phyloP scores from a whole-genome alignment of 1,140 invertebrate genomes.

The Pomacea maculata region DNA sequence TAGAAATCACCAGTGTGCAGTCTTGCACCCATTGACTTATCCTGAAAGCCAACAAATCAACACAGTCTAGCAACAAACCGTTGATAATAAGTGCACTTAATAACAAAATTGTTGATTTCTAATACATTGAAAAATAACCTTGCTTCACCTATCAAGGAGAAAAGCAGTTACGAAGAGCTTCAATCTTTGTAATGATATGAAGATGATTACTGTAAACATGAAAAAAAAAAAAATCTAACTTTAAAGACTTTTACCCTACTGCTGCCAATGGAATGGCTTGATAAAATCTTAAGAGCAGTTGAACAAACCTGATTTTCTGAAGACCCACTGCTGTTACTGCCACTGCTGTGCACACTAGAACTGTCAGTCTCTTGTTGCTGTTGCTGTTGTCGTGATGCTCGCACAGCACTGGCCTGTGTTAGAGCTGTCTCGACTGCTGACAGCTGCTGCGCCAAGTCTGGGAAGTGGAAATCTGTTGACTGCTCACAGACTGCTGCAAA shows the following conservation, averaged over 20 bases:
- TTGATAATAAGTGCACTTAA: no score
- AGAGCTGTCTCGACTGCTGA: constrained; percentile 68
- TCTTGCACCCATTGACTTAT: constrained; percentile 38
- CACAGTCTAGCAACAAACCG: no score
- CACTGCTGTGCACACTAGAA: constrained; percentile 57
- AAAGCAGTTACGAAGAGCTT: no score
- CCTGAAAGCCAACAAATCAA: constrained; percentile 30
- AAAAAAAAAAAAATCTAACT: not conserved
- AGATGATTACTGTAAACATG: no score
- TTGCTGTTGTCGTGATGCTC: constrained; percentile 30
- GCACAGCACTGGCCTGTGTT: constrained; percentile 42
- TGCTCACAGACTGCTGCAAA: constrained; percentile 69
- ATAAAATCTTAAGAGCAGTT: not conserved
- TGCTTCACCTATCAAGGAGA: not conserved
- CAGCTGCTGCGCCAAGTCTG: constrained; percentile 85
- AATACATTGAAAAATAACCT: not conserved
- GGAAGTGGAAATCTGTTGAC: constrained; percentile 88
- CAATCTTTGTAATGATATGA: no score
- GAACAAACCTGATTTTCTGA: constrained; percentile 42
- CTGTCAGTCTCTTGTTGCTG: constrained; percentile 48
- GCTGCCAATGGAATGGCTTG: no score
- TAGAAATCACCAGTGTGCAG: constrained; percentile 89
- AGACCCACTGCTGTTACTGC: constrained; percentile 41
- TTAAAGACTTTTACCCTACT: no score
- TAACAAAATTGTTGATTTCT: no score